Conservation (phyloP, 2,113 vertebrate genomes). For the Tupaia chinensis region DNA sequence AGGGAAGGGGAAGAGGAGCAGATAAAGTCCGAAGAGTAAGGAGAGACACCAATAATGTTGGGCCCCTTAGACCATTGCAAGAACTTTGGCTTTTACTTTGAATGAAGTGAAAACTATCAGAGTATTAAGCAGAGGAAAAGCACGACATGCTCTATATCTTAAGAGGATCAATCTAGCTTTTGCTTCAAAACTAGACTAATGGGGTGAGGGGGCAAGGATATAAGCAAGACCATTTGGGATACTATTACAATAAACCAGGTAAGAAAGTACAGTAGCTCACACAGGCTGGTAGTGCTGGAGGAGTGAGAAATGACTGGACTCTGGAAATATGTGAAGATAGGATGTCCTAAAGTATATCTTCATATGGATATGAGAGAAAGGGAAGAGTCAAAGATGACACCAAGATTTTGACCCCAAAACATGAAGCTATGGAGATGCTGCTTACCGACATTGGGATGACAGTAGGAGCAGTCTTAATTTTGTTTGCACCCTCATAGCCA, state of each 20-base stretch:
- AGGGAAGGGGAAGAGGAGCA: background rate
- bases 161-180: background rate
- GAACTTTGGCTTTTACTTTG: slow-evolving; percentile 6
- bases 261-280: background rate
- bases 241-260: background rate
- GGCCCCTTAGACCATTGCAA: background rate
- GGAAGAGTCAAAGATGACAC: background rate
- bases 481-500: background rate
- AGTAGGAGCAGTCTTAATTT: background rate
- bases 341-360: background rate
- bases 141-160: background rate
- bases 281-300: background rate
- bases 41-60: background rate
- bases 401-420: background rate
- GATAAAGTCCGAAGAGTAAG: background rate
- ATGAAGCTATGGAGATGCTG: background rate
- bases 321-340: background rate
- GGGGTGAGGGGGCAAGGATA: background rate
- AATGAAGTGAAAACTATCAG: background rate
- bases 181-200: background rate
- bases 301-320: background rate
- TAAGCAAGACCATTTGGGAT: background rate
- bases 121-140: background rate
- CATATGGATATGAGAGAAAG: background rate
- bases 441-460: background rate